Conservation (phyloP, 2,797 vertebrate genomes). For the Meda fulgida region DNA sequence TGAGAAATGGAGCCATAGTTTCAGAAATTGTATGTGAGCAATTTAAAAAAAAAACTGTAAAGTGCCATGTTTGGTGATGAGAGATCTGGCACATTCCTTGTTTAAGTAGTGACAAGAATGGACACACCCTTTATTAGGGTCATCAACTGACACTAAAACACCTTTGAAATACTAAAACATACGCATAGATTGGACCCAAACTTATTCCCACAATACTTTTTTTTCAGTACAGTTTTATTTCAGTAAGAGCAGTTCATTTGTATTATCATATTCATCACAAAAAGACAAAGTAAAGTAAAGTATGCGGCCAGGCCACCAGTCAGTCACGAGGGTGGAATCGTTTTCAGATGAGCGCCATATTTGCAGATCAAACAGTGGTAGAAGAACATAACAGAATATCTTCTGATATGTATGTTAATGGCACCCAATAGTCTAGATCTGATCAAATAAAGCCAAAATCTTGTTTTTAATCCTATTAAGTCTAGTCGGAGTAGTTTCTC, state of each 20-base stretch:
- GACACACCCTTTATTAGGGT: slow-evolving; percentile 21
- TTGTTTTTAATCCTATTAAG: neutral
- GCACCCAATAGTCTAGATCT: slow-evolving; percentile 17
- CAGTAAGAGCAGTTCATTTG: neutral
- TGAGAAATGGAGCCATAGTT: no score
- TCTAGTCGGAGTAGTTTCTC: neutral
- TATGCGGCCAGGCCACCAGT: slow-evolving; percentile 35
- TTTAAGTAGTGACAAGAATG: neutral
- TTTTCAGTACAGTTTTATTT: neutral
- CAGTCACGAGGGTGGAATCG: slow-evolving; percentile 22
- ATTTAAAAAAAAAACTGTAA: neutral
- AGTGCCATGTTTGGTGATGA: neutral
- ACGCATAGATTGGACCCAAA: neutral
- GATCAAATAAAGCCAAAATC: neutral
- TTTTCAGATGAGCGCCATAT: neutral
- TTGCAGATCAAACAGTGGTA: neutral
- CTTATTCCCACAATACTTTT: neutral
- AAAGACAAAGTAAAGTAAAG: slow-evolving; percentile 9
- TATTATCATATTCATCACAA: neutral
- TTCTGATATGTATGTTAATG: neutral
- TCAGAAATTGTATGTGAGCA: no score
- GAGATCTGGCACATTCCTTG: slow-evolving; percentile 5
- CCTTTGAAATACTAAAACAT: neutral
- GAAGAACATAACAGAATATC: slow-evolving; percentile 28
- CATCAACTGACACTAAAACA: neutral